Conservation (phyloP, 2,888 invertebrate species). For the Cremastinae sp. region DNA sequence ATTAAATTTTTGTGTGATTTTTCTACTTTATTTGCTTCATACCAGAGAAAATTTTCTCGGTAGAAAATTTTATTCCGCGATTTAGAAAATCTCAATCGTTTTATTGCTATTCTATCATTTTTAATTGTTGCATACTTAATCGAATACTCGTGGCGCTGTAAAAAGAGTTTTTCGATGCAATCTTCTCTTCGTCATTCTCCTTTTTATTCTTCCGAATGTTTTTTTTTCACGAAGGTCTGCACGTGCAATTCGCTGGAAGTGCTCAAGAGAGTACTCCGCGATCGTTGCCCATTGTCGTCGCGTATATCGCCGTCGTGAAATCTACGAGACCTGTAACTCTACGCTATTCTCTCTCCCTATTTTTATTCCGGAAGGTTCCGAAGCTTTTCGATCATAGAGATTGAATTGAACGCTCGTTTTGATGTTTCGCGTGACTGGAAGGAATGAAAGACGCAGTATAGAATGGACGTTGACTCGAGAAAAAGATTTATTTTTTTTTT, state of each 20-base stretch:
- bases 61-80: no score
- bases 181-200: not conserved
- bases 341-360: not conserved
- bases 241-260: constrained; percentile 1
- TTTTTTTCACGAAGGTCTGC: not conserved
- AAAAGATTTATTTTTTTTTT: no score
- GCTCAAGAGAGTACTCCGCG: constrained; percentile 4
- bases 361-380: not conserved
- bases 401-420: constrained; percentile 1
- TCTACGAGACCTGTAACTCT: no score
- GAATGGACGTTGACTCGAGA: not conserved
- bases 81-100: no score
- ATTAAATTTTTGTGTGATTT: no score
- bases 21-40: no score
- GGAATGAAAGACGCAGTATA: not conserved
- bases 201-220: not conserved
- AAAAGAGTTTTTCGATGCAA: constrained; percentile 1
- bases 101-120: no score
- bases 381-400: constrained; percentile 4
- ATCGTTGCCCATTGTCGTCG: constrained; percentile 13
- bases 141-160: not conserved
- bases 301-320: not conserved
- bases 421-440: constrained; percentile 1
- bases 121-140: constrained; percentile 3
- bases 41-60: no score